phyloP scores from a whole-genome alignment of 2,888 invertebrate species.

The Galeopsomyia nigrocyanea region DNA sequence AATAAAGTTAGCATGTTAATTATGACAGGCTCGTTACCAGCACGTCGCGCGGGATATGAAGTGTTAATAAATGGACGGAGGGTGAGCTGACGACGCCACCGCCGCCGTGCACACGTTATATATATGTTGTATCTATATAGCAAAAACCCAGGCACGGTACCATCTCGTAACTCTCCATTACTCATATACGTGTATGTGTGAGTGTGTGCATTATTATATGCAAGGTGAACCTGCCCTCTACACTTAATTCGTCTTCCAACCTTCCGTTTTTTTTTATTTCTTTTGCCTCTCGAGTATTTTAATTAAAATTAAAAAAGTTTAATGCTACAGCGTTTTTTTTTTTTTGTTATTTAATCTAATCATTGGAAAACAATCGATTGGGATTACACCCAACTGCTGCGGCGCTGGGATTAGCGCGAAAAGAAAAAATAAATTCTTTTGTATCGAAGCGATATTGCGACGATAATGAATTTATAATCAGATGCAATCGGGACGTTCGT shows the following conservation, averaged over 20 bases:
- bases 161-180: slow-evolving; percentile 60
- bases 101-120: too few species aligned
- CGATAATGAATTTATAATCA: too few species aligned
- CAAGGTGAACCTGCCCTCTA: slow-evolving; percentile 39
- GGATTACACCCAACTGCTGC: too few species aligned
- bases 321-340: neutral
- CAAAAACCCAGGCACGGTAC: slow-evolving; percentile 56
- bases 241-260: slow-evolving; percentile 33
- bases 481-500: too few species aligned
- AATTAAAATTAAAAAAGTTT: slow-evolving; percentile 2
- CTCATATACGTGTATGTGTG: slow-evolving; percentile 49
- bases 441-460: too few species aligned
- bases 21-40: slow-evolving; percentile 69
- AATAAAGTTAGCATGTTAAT: slow-evolving; percentile 68
- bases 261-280: slow-evolving; percentile 3
- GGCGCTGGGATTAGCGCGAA: too few species aligned
- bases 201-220: too few species aligned
- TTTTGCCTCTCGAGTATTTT: neutral
- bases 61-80: slow-evolving; percentile 68
- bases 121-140: too few species aligned
- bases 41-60: slow-evolving; percentile 67
- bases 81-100: slow-evolving; percentile 65
- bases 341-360: too few species aligned
- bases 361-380: too few species aligned
- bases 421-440: too few species aligned